phyloP scores from a whole-genome alignment of 2,113 vertebrate species.

The Platysternon megacephalum region DNA sequence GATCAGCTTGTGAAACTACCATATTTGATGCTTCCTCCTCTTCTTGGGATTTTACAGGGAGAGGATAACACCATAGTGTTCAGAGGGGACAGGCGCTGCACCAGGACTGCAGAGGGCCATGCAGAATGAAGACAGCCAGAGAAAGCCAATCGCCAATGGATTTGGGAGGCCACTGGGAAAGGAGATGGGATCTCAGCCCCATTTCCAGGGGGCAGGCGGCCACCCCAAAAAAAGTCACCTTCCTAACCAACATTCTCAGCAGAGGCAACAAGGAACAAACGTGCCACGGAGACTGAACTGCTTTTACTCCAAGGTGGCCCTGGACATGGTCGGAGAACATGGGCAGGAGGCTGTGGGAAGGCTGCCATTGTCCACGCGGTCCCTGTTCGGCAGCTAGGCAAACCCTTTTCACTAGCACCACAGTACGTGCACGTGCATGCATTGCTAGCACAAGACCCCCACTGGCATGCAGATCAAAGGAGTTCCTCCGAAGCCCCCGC shows the following conservation, averaged over 20 bases:
- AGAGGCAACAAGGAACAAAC: too few species aligned
- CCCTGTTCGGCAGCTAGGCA: too few species aligned
- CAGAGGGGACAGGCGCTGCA: not conserved
- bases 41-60: not conserved
- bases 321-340: too few species aligned
- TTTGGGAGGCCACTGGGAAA: not conserved
- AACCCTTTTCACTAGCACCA: too few species aligned
- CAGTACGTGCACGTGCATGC: too few species aligned
- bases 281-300: too few species aligned
- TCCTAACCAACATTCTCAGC: not conserved
- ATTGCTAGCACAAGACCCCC: not conserved
- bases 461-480: not conserved
- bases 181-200: not conserved
- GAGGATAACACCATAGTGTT: not conserved
- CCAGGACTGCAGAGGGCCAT: not conserved
- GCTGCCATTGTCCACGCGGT: not conserved
- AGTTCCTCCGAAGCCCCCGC: not conserved
- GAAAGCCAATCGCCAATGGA: not conserved
- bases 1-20: not conserved
- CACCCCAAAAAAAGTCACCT: not conserved
- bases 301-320: too few species aligned
- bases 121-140: too few species aligned
- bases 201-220: not conserved
- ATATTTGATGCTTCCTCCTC: not conserved
- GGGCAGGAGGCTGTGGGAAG: too few species aligned